phyloP scores from a whole-genome alignment of 2,797 vertebrate genomes.

The Podarcis siculus region DNA sequence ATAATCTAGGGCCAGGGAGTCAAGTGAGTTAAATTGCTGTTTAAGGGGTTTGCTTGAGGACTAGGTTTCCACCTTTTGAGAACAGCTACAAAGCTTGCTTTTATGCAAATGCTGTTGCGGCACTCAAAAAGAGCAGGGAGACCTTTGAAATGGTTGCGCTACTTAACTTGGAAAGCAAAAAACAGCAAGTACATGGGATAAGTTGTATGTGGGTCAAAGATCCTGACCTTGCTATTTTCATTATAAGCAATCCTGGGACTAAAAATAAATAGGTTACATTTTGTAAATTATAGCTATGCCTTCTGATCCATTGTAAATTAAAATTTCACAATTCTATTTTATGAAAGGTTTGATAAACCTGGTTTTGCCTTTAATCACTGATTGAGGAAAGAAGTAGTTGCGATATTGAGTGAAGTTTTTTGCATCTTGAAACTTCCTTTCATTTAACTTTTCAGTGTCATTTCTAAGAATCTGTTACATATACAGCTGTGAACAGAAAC shows the following conservation, averaged over 20 bases:
- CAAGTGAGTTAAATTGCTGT: not conserved
- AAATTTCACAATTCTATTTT: constrained; percentile 1
- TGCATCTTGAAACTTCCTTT: constrained; percentile 7
- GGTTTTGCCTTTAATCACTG: constrained; percentile 15
- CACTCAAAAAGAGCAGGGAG: constrained; percentile 22
- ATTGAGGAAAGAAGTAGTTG: not conserved
- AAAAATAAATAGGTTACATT: not conserved
- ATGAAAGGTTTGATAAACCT: not conserved
- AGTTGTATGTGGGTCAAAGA: not conserved
- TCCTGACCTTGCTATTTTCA: not conserved
- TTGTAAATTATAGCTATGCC: constrained; percentile 11
- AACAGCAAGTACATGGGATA: not conserved
- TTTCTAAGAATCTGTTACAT: constrained; percentile 65
- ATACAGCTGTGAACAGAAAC: constrained; percentile 78
- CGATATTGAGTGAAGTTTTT: constrained; percentile 4
- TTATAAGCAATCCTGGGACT: not conserved
- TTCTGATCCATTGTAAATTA: constrained; percentile 5
- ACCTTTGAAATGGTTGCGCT: not conserved
- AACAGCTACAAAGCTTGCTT: not conserved
- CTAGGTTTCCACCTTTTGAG: not conserved
- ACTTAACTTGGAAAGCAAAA: not conserved
- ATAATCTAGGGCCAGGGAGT: not conserved
- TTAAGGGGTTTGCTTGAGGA: not conserved
- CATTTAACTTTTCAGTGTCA: constrained; percentile 11
- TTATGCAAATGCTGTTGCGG: not conserved